phyloP scores from a whole-genome alignment of 2,888 invertebrate species.

The Scaptomyza parva region DNA sequence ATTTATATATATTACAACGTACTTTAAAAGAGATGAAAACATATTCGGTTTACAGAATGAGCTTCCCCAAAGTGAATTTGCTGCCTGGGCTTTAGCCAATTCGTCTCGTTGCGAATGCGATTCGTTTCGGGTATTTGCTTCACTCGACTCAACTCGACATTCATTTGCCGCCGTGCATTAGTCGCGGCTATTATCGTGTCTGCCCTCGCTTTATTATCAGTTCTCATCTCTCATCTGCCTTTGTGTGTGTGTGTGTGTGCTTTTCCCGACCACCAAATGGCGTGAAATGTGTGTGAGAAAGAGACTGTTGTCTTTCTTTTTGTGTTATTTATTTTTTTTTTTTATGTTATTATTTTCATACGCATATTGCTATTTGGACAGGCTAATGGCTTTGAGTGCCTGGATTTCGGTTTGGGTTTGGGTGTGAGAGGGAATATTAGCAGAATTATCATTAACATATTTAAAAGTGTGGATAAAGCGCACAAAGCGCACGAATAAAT shows the following conservation, averaged over 20 bases:
- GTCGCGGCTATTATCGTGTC: conserved; percentile 75
- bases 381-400: conserved; percentile 60
- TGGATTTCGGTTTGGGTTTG: conserved; percentile 21
- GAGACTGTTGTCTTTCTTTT: conserved; percentile 14
- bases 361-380: conserved; percentile 53
- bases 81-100: conserved; percentile 41
- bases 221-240: conserved; percentile 57
- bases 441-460: conserved; percentile 77
- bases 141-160: conserved; percentile 32
- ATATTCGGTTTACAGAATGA: conserved; percentile 47
- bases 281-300: conserved; percentile 36
- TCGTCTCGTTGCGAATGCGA: conserved; percentile 71
- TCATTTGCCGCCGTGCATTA: conserved; percentile 75
- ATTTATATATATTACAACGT: conserved; percentile 11
- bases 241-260: conserved; percentile 31
- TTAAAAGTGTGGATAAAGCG: conserved; percentile 54
- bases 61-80: conserved; percentile 4
- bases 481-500: conserved; percentile 35
- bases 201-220: conserved; percentile 58
- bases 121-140: conserved; percentile 63
- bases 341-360: conserved; percentile 13
- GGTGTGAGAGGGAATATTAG: conserved; percentile 63
- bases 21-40: conserved; percentile 26
- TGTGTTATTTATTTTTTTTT: conserved; percentile 14
- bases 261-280: conserved; percentile 37